Base-by-base conservation (phyloP, 2,888 invertebrate species). In the Cylloceria caligata region DNA sequence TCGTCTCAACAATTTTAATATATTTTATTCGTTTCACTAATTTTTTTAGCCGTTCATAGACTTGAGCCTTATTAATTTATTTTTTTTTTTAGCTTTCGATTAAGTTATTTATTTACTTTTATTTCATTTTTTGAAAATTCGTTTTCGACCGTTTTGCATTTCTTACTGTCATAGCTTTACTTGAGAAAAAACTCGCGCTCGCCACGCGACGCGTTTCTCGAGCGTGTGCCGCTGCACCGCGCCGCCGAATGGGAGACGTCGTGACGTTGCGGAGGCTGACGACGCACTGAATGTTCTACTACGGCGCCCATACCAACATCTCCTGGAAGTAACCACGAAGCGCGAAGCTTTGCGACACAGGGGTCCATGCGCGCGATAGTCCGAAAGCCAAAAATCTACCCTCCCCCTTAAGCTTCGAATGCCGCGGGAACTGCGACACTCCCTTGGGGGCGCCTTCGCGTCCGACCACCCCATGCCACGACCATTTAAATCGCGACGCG, bases 241-340 rank as follows among this genome's bases (percentile, higher is more conserved):
- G 84, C 80, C 84, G 71, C 77, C 80, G 49, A 68, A 76, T 83
- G 83, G 80, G 81, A 80, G 83, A 87, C 89, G 89, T 90, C 90
- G 88, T 88, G 88, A 89, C 91, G 89, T 88, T 90, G 87, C 90
- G 90, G 89, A 89, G 91, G 91, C 90, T 91, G 91, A 89, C 90
- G 90, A 90, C 91, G 91, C 90, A 92, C 92, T 92, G 91, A 88
- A 89, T 89, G 87, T 84, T 79, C 81, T 79, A 71, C 78, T 49
- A 79, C 86, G 82, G 83, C 83, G 81, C 83, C 83, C 81, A 81
- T 84, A 55, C 76, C 81, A 79, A 71, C 69, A 78, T 72, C 79
- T 79, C 80, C 67, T 73, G 60, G 62, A 60, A 52, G 72, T 52
- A 11, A 24, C 57, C 30, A 65, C 39, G 64, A 55, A 78, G 72